Conservation (phyloP, 2,797 vertebrate species). For the Carapus acus region DNA sequence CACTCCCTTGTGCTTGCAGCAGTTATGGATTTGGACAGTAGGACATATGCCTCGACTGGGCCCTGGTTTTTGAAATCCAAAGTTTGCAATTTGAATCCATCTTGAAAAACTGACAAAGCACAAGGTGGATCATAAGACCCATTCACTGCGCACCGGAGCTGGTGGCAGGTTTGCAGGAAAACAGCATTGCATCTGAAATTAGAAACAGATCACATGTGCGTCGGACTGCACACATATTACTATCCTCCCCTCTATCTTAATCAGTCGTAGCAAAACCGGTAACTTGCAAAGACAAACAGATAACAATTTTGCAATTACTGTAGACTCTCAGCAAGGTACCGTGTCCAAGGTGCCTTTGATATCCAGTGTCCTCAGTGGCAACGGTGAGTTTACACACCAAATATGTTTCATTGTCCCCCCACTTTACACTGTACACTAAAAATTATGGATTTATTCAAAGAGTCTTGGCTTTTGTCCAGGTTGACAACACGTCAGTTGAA, state of each 20-base stretch:
- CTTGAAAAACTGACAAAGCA: constrained; percentile 25
- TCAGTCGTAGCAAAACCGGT: not conserved
- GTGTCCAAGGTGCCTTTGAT: constrained; percentile 25
- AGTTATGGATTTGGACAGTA: constrained; percentile 18
- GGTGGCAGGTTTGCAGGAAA: constrained; percentile 20
- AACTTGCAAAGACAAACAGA: not conserved
- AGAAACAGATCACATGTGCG: not conserved
- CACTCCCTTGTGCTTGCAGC: constrained; percentile 5
- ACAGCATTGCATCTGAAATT: constrained; percentile 45
- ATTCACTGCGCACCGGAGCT: constrained; percentile 43
- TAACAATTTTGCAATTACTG: constrained; percentile 36
- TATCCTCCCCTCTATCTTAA: not conserved
- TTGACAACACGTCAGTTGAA: constrained; percentile 22
- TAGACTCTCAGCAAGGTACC: constrained; percentile 40
- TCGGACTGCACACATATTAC: not conserved
- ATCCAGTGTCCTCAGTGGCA: rapidly evolving
- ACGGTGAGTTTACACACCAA: constrained; percentile 56
- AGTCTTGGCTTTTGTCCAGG: not conserved
- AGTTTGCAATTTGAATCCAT: not conserved
- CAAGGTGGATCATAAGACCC: constrained; percentile 26
- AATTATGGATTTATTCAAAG: constrained; percentile 41
- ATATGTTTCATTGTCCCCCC: constrained; percentile 51
- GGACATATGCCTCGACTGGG: not conserved
- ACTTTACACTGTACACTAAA: constrained; percentile 44
- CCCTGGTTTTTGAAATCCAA: not conserved